Percentiles rank a stretch among this genome's conserved stretches.
phyloP scores from a whole-genome alignment of 2,113 vertebrate genomes.

The Carlito syrichta region DNA sequence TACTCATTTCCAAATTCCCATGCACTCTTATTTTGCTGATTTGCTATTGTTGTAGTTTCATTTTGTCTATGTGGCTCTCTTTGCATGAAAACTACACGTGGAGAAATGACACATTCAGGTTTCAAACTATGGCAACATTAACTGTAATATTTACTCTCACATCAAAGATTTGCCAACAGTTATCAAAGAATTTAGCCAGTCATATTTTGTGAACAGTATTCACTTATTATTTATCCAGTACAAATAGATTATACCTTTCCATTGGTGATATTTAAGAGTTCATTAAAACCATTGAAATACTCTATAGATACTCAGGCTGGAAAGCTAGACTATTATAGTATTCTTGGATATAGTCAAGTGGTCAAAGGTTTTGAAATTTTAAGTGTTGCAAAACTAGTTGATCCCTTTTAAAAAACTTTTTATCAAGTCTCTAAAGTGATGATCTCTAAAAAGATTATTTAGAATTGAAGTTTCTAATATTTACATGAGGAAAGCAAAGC shows the following conservation, averaged over 20 bases:
- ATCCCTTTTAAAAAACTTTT: neutral
- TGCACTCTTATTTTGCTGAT: rapidly evolving
- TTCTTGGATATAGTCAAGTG: neutral
- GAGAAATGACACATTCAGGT: rapidly evolving
- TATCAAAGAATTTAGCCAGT: neutral
- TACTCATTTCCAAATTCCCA: neutral
- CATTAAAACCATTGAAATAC: neutral
- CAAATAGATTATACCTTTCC: neutral
- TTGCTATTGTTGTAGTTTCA: neutral
- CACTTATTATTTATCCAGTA: neutral
- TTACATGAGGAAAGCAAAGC: neutral
- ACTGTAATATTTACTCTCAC: rapidly evolving
- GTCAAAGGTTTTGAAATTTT: neutral
- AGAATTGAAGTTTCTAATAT: neutral
- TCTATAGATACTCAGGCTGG: neutral
- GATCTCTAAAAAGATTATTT: neutral
- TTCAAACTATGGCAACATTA: neutral
- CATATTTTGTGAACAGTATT: neutral
- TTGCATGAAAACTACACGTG: neutral
- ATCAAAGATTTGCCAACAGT: neutral
- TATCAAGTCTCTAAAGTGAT: neutral
- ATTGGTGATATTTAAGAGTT: neutral
- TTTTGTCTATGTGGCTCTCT: neutral
- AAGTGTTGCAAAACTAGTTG: neutral
- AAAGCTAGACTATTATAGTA: neutral